Evolutionary conservation across 2,797 vertebrate species (phyloP), one percentile per base, ranked within the genome.

Genomic region (Gallinago solitaria): DNA sequence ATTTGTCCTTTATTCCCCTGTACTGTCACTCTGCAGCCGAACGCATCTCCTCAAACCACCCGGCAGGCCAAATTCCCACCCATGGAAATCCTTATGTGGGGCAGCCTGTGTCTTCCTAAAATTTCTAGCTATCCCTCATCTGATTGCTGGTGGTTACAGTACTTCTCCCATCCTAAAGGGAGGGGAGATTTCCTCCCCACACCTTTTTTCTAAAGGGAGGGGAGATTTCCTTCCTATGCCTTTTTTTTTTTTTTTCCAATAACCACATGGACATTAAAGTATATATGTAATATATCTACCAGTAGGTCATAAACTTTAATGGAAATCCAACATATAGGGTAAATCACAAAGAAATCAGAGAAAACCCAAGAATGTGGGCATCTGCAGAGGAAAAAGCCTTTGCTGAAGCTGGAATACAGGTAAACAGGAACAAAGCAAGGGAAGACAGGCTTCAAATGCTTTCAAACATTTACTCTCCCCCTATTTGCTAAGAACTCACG

Each of bases 381-480:
- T 50, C 24, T 71, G 71, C 45, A 84, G 53, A 74, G 35, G 12
- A 74, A 59, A 89, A 91, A 88, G 50, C 11, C 53, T 70, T 80
- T 94, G 43, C 25, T 89, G 79, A 89, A 82, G 53, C 32, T 73
- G 43, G 12, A 82, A 82, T 28, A 68, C 12, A 89, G 59, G 54
- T 59, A 94, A 69, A 88, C 7, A 89, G 45, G 32, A 84, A 91
- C 53, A 81, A 81, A 80, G 76, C 25, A 91, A 82, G 30, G 24
- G 41, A 91, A 74, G 77, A 68, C 20, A 79, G 85, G 83, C 1
- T 28, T 88, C 80, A 75, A 75, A 73, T 48, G 45, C 25, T 80
- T 78, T 63, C 37, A 60, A 32, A 82, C 39, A 78, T 83, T 90
- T 75, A 77, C 27, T 75, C 47, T 84, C 61, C 61, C 50, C 16